These are phyloP conservation scores for Meteorus colon DNA, from an alignment of 2,888 invertebrate species.

Conservation along the genomic window DNA sequence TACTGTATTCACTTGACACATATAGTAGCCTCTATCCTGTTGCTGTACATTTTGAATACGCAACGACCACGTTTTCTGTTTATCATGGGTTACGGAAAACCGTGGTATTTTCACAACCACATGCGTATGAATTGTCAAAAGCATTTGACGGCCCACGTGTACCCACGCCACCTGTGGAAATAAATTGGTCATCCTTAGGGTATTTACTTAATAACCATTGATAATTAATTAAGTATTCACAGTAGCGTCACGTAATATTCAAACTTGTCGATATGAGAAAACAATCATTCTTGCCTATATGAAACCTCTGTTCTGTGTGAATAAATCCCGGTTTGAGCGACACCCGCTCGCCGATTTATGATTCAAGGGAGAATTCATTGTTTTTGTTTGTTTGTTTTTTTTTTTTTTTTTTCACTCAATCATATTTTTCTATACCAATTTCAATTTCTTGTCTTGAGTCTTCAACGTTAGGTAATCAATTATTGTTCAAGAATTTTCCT, in stretches of 20 bases:
- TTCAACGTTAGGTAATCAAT: constrained; percentile 29
- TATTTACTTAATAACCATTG: background rate
- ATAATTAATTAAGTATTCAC: too few species aligned
- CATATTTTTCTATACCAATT: background rate
- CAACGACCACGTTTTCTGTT: constrained; percentile 92
- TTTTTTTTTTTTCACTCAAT: background rate
- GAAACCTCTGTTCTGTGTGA: too few species aligned
- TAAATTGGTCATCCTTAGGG: background rate
- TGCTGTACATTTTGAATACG: constrained; percentile 94
- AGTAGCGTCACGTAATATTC: background rate
- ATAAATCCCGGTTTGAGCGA: background rate
- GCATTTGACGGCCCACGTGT: constrained; percentile 95
- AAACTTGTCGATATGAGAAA: too few species aligned
- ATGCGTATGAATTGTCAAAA: constrained; percentile 92
- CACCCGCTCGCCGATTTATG: background rate
- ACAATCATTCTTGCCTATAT: too few species aligned
- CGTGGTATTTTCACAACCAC: constrained; percentile 93
- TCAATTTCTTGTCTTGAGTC: background rate
- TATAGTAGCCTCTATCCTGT: constrained; percentile 92
- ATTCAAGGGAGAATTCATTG: background rate
- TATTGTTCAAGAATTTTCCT: constrained; percentile 24
- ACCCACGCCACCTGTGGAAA: constrained; percentile 97
- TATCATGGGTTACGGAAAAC: constrained; percentile 92
- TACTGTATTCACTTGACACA: constrained; percentile 93
- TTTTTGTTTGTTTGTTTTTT: too few species aligned